Evolutionary conservation across 2,888 invertebrate genomes (phyloP).

Genomic region (Nezara viridula): DNA sequence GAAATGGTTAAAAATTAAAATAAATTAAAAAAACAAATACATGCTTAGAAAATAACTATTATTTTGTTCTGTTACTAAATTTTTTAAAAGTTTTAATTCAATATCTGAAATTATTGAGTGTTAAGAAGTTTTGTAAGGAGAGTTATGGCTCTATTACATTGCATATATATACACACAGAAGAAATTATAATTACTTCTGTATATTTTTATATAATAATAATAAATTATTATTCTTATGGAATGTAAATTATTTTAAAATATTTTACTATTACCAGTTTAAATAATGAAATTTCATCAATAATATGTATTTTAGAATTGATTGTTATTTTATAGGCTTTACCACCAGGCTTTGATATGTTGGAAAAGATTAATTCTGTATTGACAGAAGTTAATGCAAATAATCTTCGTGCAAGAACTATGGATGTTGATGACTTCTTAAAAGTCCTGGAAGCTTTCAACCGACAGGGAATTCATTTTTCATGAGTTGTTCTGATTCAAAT

Average conservation of each 20-base stretch:
- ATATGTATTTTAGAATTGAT: background rate
- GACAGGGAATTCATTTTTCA: constrained; percentile 93
- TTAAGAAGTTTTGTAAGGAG: too few species aligned
- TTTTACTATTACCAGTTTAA: background rate
- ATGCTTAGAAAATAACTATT: too few species aligned
- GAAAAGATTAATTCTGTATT: constrained; percentile 83
- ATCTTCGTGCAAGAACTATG: constrained; percentile 91
- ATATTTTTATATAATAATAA: too few species aligned
- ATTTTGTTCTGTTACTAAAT: too few species aligned
- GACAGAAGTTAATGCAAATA: constrained; percentile 76
- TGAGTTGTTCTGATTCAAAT: constrained; percentile 66
- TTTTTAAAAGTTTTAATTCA: too few species aligned
- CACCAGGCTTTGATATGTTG: constrained; percentile 86
- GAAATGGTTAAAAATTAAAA: too few species aligned
- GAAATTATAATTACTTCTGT: too few species aligned
- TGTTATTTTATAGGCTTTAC: constrained; percentile 69
- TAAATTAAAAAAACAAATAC: too few species aligned
- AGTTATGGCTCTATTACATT: too few species aligned
- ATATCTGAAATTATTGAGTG: too few species aligned
- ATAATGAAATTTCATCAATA: background rate
- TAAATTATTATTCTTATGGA: background rate
- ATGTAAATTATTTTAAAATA: background rate
- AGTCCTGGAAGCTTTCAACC: constrained; percentile 89
- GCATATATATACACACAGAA: too few species aligned
- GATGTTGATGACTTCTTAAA: constrained; percentile 95